phyloP scores from a whole-genome alignment of 1,140 invertebrate genomes.

The Ceratosolen fusciceps region DNA sequence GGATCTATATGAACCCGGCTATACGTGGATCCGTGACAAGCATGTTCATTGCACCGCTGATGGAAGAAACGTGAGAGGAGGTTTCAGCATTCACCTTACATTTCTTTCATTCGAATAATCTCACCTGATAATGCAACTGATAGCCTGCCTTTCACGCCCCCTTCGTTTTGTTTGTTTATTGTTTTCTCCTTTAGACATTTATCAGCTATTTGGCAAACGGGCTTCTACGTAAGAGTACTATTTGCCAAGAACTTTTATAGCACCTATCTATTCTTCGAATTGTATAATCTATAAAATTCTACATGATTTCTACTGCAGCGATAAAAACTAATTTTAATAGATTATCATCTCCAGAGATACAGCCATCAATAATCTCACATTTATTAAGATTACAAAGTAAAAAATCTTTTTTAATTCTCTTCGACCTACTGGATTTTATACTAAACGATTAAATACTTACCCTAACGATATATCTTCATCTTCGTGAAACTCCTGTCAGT shows the following conservation, averaged over 20 bases:
- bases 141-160: background rate
- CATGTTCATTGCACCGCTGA: constrained; percentile 10
- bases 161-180: background rate
- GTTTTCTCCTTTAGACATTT: background rate
- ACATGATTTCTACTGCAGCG: background rate
- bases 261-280: background rate
- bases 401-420: background rate
- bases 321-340: background rate
- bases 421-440: background rate
- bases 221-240: background rate
- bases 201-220: background rate
- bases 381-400: background rate
- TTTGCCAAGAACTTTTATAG: background rate
- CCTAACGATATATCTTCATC: background rate
- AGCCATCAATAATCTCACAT: background rate
- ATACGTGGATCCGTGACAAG: background rate
- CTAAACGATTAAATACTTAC: background rate
- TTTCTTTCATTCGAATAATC: background rate
- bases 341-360: background rate
- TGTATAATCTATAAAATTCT: background rate
- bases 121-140: background rate
- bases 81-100: background rate
- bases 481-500: background rate
- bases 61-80: background rate
- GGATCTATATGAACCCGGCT: background rate